phyloP scores from a whole-genome alignment of 2,797 vertebrate genomes.

The Pseudochaenichthys georgianus region DNA sequence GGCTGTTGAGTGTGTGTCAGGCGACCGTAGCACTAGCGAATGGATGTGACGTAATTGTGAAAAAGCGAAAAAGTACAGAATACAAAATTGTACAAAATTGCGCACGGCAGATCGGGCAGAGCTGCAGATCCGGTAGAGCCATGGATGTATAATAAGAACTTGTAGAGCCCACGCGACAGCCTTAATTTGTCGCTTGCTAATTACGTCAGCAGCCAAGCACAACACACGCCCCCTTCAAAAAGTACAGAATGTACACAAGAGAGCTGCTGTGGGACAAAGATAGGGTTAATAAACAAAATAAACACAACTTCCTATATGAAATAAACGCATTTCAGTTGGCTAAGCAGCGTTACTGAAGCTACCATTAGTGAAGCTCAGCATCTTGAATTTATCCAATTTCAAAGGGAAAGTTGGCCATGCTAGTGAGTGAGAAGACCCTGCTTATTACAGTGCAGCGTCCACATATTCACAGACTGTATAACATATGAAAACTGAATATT shows the following conservation, averaged over 20 bases:
- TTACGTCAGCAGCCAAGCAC: constrained; percentile 2
- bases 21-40: not conserved
- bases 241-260: constrained; percentile 70
- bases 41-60: not conserved
- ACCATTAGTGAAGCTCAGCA: not conserved
- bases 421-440: not conserved
- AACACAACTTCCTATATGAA: not conserved
- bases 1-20: not conserved
- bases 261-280: no score
- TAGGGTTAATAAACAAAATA: no score
- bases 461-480: no score
- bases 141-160: no score
- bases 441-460: no score
- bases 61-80: no score
- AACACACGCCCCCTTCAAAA: constrained; percentile 40
- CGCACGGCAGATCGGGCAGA: no score
- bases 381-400: not conserved
- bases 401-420: not conserved
- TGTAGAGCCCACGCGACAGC: constrained; percentile 14
- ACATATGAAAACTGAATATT: not conserved
- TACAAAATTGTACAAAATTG: no score
- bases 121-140: no score
- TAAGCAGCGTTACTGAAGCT: not conserved
- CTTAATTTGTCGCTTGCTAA: constrained; percentile 20
- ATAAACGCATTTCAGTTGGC: not conserved